Percentiles rank a stretch among this genome's conserved stretches.
phyloP scores from a whole-genome alignment of 2,888 invertebrate genomes.

The Scrobipalpa atriplicella region DNA sequence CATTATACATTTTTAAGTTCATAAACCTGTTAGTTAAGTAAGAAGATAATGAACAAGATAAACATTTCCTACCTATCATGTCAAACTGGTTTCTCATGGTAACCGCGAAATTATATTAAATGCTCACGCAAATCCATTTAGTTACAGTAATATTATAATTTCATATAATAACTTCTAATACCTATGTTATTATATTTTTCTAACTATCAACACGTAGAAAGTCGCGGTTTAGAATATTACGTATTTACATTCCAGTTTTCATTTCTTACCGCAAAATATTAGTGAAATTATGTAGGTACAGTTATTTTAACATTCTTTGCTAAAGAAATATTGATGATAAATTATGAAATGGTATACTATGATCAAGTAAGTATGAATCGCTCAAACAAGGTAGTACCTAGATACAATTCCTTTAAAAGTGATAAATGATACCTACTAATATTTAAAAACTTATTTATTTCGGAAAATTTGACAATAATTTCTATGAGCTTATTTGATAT shows the following conservation, averaged over 20 bases:
- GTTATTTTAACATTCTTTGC: too few relatives aligned
- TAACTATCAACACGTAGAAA: conserved; percentile 8
- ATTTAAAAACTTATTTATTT: too few relatives aligned
- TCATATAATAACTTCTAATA: background rate
- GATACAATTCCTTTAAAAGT: too few relatives aligned
- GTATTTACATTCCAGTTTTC: conserved; percentile 26
- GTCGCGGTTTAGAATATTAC: conserved; percentile 30
- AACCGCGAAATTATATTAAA: background rate
- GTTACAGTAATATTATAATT: background rate
- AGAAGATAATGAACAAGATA: background rate
- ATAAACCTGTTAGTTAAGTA: background rate
- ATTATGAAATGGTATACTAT: too few relatives aligned
- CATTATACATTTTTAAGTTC: background rate
- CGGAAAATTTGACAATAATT: too few relatives aligned
- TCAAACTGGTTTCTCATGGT: background rate
- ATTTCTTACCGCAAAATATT: conserved; percentile 22
- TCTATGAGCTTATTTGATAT: too few relatives aligned
- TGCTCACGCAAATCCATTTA: conserved; percentile 3
- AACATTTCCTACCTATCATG: background rate
- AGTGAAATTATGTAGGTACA: background rate
- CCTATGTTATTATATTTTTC: background rate
- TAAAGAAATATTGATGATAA: too few relatives aligned
- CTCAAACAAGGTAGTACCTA: too few relatives aligned
- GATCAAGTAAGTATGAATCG: too few relatives aligned
- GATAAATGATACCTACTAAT: too few relatives aligned